These are phyloP conservation scores for Geopemphigus sp. DNA, from an alignment of 1,140 invertebrate species.

Conservation along the genomic window DNA sequence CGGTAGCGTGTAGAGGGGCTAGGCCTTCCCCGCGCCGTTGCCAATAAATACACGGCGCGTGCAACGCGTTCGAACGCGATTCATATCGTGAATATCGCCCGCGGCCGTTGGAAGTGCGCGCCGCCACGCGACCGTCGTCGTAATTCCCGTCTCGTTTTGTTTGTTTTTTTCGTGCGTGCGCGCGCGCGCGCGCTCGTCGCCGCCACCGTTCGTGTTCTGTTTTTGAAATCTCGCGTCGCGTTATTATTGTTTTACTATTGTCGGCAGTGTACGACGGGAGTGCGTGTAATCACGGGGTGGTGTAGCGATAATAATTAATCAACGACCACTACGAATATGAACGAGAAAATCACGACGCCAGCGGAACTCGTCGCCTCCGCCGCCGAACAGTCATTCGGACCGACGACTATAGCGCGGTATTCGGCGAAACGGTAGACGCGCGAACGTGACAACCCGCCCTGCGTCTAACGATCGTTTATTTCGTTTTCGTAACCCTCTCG, in stretches of 20 bases:
- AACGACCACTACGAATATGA: neutral
- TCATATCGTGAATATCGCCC: slow-evolving; percentile 30
- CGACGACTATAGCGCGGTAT: slow-evolving; percentile 10
- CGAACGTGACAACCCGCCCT: too few relatives aligned
- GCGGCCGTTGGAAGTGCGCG: slow-evolving; percentile 21
- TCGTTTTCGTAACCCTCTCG: neutral
- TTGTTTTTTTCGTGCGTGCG: neutral
- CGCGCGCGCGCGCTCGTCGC: neutral
- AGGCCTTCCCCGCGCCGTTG: neutral
- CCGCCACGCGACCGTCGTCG: neutral
- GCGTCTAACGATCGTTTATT: neutral
- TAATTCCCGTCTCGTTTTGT: neutral
- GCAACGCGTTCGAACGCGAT: neutral
- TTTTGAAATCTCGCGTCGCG: neutral
- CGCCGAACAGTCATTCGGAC: neutral
- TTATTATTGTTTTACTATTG: neutral
- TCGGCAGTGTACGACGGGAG: neutral
- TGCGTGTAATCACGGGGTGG: too few relatives aligned
- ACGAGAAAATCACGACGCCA: neutral
- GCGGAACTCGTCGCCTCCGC: neutral
- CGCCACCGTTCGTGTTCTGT: neutral
- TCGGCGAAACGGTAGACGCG: neutral
- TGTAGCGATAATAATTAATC: neutral
- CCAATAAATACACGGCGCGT: slow-evolving; percentile 22
- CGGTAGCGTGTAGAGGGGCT: neutral